These are phyloP conservation scores for Ophion ventricosus DNA, from an alignment of 2,888 invertebrate genomes.

Conservation along the genomic window DNA sequence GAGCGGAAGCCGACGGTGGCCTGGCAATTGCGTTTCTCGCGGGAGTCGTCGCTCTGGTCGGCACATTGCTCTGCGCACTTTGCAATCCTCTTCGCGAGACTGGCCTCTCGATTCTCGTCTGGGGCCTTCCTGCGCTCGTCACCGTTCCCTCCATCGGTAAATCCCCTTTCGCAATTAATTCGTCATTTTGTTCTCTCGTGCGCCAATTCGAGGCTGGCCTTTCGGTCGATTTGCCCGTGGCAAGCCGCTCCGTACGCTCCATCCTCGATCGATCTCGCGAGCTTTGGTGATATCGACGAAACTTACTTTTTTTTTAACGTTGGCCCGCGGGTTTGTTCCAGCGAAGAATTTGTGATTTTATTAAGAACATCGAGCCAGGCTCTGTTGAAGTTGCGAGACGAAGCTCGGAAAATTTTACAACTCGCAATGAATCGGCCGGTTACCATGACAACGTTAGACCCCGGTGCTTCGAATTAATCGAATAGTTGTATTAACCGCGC, in stretches of 20 bases:
- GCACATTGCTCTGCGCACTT: slow-evolving; percentile 59
- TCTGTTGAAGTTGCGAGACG: neutral
- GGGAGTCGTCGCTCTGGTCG: slow-evolving; percentile 73
- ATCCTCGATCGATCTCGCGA: slow-evolving; percentile 37
- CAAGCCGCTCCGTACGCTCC: slow-evolving; percentile 67
- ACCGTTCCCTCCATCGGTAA: slow-evolving; percentile 51
- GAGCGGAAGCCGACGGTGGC: slow-evolving; percentile 75
- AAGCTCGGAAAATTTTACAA: neutral
- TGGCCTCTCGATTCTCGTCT: slow-evolving; percentile 71
- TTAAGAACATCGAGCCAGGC: neutral
- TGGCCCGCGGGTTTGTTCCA: neutral
- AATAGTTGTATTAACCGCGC: neutral
- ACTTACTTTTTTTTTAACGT: neutral
- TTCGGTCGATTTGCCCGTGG: slow-evolving; percentile 69
- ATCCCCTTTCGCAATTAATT: slow-evolving; percentile 12
- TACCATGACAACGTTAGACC: neutral
- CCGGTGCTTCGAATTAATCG: neutral
- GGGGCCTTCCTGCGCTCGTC: slow-evolving; percentile 70
- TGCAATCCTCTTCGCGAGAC: slow-evolving; percentile 78
- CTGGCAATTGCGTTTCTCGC: slow-evolving; percentile 72
- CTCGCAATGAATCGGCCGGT: neutral
- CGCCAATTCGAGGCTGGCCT: slow-evolving; percentile 74
- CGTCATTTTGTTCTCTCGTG: slow-evolving; percentile 64
- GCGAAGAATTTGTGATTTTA: neutral
- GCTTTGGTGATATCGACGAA: too few relatives aligned